Conservation (phyloP, 2,888 invertebrate species). For the Tenthredo scrophulariae region DNA sequence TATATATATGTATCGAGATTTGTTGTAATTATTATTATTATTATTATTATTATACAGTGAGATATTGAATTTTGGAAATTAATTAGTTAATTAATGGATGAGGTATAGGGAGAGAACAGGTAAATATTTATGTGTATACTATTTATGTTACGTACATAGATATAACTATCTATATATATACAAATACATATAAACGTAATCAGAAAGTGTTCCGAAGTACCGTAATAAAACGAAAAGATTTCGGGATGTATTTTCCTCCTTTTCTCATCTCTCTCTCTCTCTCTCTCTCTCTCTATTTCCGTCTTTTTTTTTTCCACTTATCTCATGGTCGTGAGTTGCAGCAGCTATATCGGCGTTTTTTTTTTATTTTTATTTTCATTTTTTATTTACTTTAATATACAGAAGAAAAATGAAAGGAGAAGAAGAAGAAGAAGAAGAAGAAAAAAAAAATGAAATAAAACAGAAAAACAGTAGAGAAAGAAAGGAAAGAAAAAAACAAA, state of each 20-base stretch:
- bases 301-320: constrained; percentile 1
- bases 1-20: too few relatives aligned
- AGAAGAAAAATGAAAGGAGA: background rate
- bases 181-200: background rate
- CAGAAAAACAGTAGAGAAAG: too few relatives aligned
- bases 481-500: background rate
- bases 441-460: background rate
- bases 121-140: too few relatives aligned
- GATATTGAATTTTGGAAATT: too few relatives aligned
- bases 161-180: too few relatives aligned
- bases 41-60: background rate
- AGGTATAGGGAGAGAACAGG: too few relatives aligned
- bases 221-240: constrained; percentile 40
- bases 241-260: constrained; percentile 13
- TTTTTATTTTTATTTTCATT: background rate
- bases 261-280: background rate
- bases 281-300: background rate
- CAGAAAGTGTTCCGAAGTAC: constrained; percentile 47
- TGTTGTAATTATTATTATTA: too few relatives aligned
- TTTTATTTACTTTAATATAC: background rate
- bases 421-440: background rate
- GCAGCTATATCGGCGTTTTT: background rate
- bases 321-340: background rate
- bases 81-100: too few relatives aligned
- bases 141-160: too few relatives aligned